Evolutionary conservation across 2,797 vertebrate genomes (phyloP).

Genomic region (Gymnothorax reevesii): DNA sequence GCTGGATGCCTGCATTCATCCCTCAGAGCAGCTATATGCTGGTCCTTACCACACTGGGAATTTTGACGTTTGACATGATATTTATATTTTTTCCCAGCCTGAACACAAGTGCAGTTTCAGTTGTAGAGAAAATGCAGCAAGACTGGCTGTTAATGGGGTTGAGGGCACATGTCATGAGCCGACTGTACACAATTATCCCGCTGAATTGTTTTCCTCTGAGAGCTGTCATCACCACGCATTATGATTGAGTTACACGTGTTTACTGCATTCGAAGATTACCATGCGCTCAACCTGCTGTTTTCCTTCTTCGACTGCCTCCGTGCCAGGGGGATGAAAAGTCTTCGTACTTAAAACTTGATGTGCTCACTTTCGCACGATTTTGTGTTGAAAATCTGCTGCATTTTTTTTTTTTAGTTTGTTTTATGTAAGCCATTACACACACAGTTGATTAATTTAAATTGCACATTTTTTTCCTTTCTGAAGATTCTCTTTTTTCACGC

Average conservation of each 20-base stretch:
- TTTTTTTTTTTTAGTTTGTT: conserved; percentile 53
- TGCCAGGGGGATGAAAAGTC: conserved; percentile 74
- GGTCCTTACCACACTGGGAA: not conserved
- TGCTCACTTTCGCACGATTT: not conserved
- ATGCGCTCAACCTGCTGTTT: conserved; percentile 74
- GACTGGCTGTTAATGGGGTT: not conserved
- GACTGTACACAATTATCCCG: not conserved
- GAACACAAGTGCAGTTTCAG: not conserved
- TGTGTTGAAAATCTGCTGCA: conserved; percentile 63
- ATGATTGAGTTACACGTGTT: conserved; percentile 63
- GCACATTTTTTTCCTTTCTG: conserved; percentile 25
- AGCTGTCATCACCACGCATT: not conserved
- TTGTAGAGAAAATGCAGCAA: not conserved
- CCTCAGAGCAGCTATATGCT: not conserved
- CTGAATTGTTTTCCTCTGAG: not conserved
- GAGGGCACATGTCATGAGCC: not conserved
- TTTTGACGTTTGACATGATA: not conserved
- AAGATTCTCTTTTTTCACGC: not conserved
- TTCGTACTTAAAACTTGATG: conserved; percentile 49
- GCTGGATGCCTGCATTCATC: not conserved
- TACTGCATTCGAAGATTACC: conserved; percentile 68
- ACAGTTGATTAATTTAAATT: conserved; percentile 53
- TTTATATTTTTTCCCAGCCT: not conserved
- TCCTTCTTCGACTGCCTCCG: conserved; percentile 63
- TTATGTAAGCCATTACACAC: conserved; percentile 53